Percentiles rank a stretch among this genome's conserved stretches.
Conservation (phyloP, 2,113 vertebrate genomes). For the Lasiurus borealis region DNA sequence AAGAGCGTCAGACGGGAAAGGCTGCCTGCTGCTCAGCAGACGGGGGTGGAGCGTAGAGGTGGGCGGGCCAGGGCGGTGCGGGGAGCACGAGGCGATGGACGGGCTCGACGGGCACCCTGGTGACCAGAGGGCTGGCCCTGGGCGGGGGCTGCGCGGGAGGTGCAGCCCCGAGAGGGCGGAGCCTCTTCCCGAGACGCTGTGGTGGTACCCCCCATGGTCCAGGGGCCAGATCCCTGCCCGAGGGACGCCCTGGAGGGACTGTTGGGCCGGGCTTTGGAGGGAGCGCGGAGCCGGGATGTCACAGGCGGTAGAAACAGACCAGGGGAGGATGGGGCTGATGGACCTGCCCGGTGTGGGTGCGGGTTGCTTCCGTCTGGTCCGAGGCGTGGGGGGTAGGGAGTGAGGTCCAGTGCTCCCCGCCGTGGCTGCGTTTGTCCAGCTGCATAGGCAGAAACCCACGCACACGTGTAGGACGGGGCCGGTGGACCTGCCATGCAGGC, state of each 20-base stretch:
- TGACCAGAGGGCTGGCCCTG: background rate
- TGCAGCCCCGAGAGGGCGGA: background rate
- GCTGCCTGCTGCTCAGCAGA: background rate
- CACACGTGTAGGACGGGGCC: background rate
- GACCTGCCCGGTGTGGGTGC: background rate
- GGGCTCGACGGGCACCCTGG: background rate
- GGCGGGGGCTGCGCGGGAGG: background rate
- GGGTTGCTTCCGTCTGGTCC: background rate
- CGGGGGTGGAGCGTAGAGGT: background rate
- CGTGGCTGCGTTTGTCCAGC: background rate
- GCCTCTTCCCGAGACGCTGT: background rate
- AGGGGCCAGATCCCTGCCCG: background rate
- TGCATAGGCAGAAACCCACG: fast-evolving
- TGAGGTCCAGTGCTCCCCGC: background rate
- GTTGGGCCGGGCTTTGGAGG: background rate
- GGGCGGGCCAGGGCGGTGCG: background rate
- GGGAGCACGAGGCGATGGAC: too few species aligned
- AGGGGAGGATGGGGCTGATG: background rate
- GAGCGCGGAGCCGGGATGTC: background rate
- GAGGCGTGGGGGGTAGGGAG: background rate
- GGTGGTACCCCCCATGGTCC: too few species aligned
- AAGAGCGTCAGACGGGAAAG: background rate
- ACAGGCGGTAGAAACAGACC: background rate
- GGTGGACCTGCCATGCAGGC: background rate
- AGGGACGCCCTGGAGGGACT: background rate